Percentiles rank a stretch among this genome's conserved stretches.
phyloP scores from a whole-genome alignment of 2,113 vertebrate genomes.

The Terrapene triunguis region DNA sequence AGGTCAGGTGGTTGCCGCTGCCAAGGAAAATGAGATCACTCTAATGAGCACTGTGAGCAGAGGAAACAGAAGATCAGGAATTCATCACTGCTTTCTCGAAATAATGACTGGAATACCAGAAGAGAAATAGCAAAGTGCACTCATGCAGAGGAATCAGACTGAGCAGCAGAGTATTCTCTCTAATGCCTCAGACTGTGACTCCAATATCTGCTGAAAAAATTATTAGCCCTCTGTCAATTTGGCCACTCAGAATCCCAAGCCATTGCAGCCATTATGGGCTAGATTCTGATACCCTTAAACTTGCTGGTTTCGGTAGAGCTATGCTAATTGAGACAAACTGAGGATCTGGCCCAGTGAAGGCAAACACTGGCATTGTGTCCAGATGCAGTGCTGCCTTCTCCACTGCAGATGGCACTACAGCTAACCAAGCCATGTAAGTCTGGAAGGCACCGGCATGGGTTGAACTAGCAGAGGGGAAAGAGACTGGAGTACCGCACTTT shows the following conservation, averaged over 20 bases:
- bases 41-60: neutral
- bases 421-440: neutral
- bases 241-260: neutral
- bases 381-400: neutral
- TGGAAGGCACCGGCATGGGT: neutral
- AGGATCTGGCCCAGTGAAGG: neutral
- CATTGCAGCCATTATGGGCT: neutral
- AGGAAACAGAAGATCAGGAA: conserved; percentile 7
- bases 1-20: neutral
- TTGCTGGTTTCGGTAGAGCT: rapidly evolving
- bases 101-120: neutral
- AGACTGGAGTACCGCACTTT: neutral
- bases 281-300: neutral
- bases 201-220: neutral
- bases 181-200: neutral
- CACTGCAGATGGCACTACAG: neutral
- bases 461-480: neutral
- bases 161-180: rapidly evolving
- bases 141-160: neutral
- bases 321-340: neutral
- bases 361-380: neutral
- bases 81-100: conserved; percentile 6
- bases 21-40: neutral
- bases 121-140: neutral
- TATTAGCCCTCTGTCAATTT: neutral